These are phyloP conservation scores for Cinclus cinclus DNA, from an alignment of 2,113 vertebrate species.

Conservation along the genomic window DNA sequence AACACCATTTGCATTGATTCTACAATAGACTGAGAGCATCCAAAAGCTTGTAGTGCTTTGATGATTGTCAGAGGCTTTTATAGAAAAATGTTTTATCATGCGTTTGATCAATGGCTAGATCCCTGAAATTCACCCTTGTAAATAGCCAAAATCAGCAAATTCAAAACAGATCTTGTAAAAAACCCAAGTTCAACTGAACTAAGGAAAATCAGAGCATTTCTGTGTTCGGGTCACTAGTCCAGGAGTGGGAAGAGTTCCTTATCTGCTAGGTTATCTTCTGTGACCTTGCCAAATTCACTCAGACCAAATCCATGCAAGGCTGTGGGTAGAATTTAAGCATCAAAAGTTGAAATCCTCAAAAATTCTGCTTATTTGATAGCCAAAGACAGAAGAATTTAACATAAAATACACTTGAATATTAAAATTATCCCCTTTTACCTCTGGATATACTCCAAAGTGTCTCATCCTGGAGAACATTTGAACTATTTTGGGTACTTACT, in stretches of 20 bases:
- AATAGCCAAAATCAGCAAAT: neutral
- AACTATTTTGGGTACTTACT: neutral
- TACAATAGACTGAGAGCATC: neutral
- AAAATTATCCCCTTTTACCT: neutral
- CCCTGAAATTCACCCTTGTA: neutral
- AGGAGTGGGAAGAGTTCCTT: neutral
- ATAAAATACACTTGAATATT: neutral
- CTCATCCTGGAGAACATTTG: neutral
- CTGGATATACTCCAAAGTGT: neutral
- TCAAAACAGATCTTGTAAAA: neutral
- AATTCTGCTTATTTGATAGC: neutral
- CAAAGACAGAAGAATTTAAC: neutral
- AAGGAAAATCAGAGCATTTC: neutral
- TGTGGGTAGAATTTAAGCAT: neutral
- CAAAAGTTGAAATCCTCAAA: neutral
- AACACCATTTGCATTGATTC: neutral
- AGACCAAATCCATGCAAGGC: neutral
- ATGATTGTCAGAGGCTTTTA: neutral
- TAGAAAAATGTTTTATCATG: neutral
- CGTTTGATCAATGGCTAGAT: neutral
- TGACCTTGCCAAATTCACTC: neutral
- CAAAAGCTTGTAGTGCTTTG: neutral
- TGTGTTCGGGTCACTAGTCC: neutral
- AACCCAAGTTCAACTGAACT: accelerated
- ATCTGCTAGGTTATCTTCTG: neutral